Conservation (phyloP, 1,140 invertebrate species). For the Campoletis sonorensis region DNA sequence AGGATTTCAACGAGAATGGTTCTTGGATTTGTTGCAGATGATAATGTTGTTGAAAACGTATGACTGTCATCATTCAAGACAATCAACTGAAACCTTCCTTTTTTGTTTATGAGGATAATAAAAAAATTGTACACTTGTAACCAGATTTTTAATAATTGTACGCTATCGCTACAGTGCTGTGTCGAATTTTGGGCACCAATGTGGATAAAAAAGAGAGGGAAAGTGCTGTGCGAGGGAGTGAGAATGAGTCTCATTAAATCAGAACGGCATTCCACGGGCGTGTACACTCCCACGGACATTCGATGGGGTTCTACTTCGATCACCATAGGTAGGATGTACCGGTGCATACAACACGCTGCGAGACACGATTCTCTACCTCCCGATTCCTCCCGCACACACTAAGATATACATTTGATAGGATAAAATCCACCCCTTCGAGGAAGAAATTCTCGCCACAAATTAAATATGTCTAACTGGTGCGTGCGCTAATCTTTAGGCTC, state of each 20-base stretch:
- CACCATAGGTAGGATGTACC: slow-evolving; percentile 72
- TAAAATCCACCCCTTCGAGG: slow-evolving; percentile 44
- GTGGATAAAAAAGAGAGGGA: slow-evolving; percentile 34
- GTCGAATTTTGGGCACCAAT: neutral
- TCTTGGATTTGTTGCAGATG: no score
- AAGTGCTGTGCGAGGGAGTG: slow-evolving; percentile 59
- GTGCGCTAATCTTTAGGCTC: slow-evolving; percentile 57
- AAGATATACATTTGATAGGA: slow-evolving; percentile 35
- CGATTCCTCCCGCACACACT: slow-evolving; percentile 37
- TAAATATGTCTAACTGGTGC: slow-evolving; percentile 65
- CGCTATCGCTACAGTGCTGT: neutral
- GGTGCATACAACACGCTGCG: slow-evolving; percentile 74
- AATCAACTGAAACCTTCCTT: no score
- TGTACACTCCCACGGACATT: slow-evolving; percentile 77
- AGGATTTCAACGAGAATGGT: no score
- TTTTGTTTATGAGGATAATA: neutral
- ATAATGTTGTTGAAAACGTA: no score
- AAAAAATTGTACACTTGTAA: slow-evolving; percentile 42
- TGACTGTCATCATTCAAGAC: no score
- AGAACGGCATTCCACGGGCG: slow-evolving; percentile 76
- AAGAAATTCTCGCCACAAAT: slow-evolving; percentile 53
- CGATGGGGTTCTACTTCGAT: slow-evolving; percentile 75
- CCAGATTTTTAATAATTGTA: slow-evolving; percentile 38
- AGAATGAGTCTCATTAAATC: slow-evolving; percentile 76
- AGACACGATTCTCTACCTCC: slow-evolving; percentile 66